A percentile compares a stretch with the other conserved stretches of the same genome.
phyloP scores from a whole-genome alignment of 2,113 vertebrate species.

The Isichthys henryi region DNA sequence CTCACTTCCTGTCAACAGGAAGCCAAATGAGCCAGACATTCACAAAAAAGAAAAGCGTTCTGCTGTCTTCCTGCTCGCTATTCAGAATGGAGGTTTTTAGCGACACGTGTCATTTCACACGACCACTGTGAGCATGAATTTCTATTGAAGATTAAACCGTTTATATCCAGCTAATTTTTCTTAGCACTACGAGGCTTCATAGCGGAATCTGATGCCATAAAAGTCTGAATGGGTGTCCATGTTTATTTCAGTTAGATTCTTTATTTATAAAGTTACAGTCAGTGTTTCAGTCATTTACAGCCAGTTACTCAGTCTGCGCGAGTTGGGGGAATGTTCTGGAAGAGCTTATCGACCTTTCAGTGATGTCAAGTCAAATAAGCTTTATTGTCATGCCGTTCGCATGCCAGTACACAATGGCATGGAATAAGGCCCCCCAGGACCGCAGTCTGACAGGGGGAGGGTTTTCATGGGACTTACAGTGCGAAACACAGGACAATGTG shows the following conservation, averaged over 20 bases:
- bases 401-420: neutral
- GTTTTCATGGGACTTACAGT: neutral
- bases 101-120: neutral
- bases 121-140: neutral
- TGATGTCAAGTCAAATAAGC: neutral
- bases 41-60: neutral
- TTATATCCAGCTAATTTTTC: neutral
- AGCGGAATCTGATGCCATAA: neutral
- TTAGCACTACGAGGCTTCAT: neutral
- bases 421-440: neutral
- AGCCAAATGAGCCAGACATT: neutral
- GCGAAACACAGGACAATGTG: neutral
- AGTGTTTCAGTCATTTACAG: neutral
- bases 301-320: neutral
- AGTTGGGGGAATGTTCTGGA: neutral
- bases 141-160: neutral
- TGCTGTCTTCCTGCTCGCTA: neutral
- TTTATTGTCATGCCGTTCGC: neutral
- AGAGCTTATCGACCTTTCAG: neutral
- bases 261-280: neutral
- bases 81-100: neutral
- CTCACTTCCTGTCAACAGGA: neutral
- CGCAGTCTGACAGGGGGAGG: neutral
- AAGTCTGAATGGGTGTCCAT: neutral
- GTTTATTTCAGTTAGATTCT: neutral